These are phyloP conservation scores for Peromyscus melanophrys DNA, from an alignment of 2,797 vertebrate species.

Conservation along the genomic window DNA sequence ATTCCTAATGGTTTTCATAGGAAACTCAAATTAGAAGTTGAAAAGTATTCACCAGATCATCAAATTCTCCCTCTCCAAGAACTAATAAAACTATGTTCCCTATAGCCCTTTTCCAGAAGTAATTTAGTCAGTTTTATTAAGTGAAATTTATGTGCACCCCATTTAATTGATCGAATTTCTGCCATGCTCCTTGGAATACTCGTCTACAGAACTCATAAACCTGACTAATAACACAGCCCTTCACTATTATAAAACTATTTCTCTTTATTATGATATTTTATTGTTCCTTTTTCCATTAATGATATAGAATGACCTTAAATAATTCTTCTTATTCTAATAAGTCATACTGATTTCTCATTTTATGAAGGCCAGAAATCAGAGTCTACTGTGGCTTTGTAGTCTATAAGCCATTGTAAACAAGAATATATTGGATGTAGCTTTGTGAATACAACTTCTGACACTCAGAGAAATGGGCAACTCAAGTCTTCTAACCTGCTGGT, in stretches of 20 bases:
- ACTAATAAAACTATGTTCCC: slow-evolving; percentile 71
- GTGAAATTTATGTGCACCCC: slow-evolving; percentile 79
- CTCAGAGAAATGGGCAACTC: neutral
- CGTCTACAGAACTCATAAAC: slow-evolving; percentile 77
- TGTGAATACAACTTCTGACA: neutral
- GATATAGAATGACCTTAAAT: slow-evolving; percentile 64
- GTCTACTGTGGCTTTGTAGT: neutral
- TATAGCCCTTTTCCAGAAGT: slow-evolving; percentile 66
- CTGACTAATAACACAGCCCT: slow-evolving; percentile 62
- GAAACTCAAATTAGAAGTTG: slow-evolving; percentile 66
- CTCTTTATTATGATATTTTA: slow-evolving; percentile 70
- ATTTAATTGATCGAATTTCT: slow-evolving; percentile 82
- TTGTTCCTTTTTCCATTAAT: slow-evolving; percentile 76
- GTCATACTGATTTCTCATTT: slow-evolving; percentile 27
- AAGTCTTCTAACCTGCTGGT: neutral
- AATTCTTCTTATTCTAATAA: slow-evolving; percentile 67
- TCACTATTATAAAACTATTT: slow-evolving; percentile 79
- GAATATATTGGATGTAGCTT: neutral
- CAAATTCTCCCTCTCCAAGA: slow-evolving; percentile 60
- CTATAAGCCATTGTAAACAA: slow-evolving; percentile 6
- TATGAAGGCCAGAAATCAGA: slow-evolving; percentile 48
- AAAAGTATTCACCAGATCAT: slow-evolving; percentile 57
- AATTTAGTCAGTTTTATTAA: slow-evolving; percentile 81
- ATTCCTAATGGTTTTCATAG: neutral
- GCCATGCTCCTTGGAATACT: slow-evolving; percentile 72